These are phyloP conservation scores for Chroicocephalus ridibundus DNA, from an alignment of 2,113 vertebrate genomes.

Conservation along the genomic window DNA sequence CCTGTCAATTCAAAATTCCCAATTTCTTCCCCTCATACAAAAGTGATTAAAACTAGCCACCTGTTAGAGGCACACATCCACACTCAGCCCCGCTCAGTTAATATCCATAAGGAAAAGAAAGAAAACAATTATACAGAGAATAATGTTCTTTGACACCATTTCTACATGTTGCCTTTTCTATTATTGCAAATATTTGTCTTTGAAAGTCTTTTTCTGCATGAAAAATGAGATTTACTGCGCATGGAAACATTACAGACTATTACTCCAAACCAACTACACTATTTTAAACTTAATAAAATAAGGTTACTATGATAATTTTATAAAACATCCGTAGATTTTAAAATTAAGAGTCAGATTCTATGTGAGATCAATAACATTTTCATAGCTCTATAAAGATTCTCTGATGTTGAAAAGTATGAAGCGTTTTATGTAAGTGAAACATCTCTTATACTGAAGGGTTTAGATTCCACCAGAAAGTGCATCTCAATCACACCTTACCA, in stretches of 20 bases:
- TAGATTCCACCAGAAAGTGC: background rate
- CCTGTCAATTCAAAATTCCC: background rate
- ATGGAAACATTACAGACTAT: background rate
- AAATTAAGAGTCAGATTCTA: background rate
- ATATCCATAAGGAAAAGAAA: background rate
- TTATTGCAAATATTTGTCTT: slow-evolving; percentile 37
- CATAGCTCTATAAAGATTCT: background rate
- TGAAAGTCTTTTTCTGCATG: background rate
- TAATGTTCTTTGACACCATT: background rate
- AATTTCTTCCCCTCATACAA: background rate
- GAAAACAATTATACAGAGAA: background rate
- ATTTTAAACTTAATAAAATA: background rate
- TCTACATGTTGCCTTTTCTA: background rate
- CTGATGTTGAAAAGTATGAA: background rate
- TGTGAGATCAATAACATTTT: background rate
- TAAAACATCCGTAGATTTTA: background rate
- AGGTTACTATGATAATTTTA: background rate
- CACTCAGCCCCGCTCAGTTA: background rate
- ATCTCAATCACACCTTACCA: background rate
- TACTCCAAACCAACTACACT: background rate
- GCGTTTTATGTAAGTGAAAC: background rate
- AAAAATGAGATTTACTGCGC: background rate
- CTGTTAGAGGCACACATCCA: background rate
- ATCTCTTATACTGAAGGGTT: background rate
- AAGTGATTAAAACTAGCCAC: background rate